These are phyloP conservation scores for Cheilosia pagana DNA, from an alignment of 2,888 invertebrate genomes.

Conservation along the genomic window DNA sequence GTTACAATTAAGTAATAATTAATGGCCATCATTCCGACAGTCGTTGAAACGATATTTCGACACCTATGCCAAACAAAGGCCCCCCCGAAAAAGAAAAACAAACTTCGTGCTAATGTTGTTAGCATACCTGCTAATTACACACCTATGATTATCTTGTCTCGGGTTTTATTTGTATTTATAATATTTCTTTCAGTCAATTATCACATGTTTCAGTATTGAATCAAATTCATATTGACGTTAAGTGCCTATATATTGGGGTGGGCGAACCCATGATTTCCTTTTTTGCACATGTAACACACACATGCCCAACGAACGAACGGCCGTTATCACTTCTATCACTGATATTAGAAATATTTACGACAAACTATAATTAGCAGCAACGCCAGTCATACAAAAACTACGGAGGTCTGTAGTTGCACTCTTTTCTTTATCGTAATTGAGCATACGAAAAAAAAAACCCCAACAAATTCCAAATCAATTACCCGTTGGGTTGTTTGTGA, in stretches of 20 bases:
- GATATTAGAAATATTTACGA: conserved; percentile 63
- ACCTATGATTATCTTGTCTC: conserved; percentile 12
- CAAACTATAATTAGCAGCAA: conserved; percentile 53
- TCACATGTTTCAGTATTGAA: conserved; percentile 60
- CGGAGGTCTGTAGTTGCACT: conserved; percentile 4
- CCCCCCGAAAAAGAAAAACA: not conserved
- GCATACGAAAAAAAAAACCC: not conserved
- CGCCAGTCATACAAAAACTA: conserved; percentile 29
- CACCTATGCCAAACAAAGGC: not conserved
- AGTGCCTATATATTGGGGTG: conserved; percentile 29
- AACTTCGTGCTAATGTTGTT: not conserved
- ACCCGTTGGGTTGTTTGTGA: not conserved
- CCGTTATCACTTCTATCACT: conserved; percentile 62
- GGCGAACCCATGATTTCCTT: conserved; percentile 34
- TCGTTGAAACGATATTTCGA: no score
- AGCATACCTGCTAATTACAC: conserved; percentile 9
- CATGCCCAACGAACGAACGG: conserved; percentile 4
- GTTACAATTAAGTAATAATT: no score
- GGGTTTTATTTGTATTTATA: conserved; percentile 16
- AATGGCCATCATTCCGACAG: no score
- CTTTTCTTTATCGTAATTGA: conserved; percentile 15
- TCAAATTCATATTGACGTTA: conserved; percentile 41
- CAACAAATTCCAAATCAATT: conserved; percentile 8
- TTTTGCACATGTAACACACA: conserved; percentile 9
- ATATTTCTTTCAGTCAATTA: conserved; percentile 22